Evolutionary conservation across 2,113 vertebrate genomes (phyloP), one percentile per base, ranked within the genome.

Genomic region (Dinomys branickii): DNA sequence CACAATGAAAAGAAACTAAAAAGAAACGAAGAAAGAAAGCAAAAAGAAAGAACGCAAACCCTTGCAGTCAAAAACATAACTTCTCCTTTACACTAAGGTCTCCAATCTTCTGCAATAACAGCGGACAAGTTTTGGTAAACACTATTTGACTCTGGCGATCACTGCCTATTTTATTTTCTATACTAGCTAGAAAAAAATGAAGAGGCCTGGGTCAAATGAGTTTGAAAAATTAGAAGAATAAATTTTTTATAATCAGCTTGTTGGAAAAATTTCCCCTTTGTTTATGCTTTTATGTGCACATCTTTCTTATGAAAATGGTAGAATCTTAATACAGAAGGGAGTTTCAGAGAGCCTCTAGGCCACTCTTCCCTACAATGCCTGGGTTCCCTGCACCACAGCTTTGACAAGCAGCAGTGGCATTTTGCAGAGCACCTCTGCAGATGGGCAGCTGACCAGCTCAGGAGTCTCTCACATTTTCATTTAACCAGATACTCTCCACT

Each of bases 171-270:
- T 95, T 92, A 83, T 16, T 84, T 84, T 59, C 47, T 73, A 80
- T 35, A 35, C 20, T 22, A 88, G 47, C n/a, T 91, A 86, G 73
- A 83, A 91, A 75, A 75, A 88, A 95, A 82, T 77, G 82, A 92
- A 50, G n/a, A 88, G 65, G 22, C 20, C 41, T 85, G n/a, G 6
- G 52, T 9, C 52, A 94, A 91, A 67, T 30, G 94, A 61, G 10
- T 7, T 28, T 26, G 52, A 91, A 65, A 26, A 71, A 52, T 44
- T 69, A 71, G 90, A 80, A 85, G 30, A 59, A 75, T 35, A 84
- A 85, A 78, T n/a, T 22, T 52, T 20, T 41, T 33, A 19, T 8
- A n/a, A 69, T 35, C 19, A 69, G n/a, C 35, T n/a, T 69, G 16
- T 69, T 69, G 35, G 19, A 19, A 33, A 69, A 69, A n/a, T 24